Evolutionary conservation across 2,888 invertebrate genomes (phyloP), one percentile per base, ranked within the genome.

Genomic region (Chrysodeixis includens): DNA sequence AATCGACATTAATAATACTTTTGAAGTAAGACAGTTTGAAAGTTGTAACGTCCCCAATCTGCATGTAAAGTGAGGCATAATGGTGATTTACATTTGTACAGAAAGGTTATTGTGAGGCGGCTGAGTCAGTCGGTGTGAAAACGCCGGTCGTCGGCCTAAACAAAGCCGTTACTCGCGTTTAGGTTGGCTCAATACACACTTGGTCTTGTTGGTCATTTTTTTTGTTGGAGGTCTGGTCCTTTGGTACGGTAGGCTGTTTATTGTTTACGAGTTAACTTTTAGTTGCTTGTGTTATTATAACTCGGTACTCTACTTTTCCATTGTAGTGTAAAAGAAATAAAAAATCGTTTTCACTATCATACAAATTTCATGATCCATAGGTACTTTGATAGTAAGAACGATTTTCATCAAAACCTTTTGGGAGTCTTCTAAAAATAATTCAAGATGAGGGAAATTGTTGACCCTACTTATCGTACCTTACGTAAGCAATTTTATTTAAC

Each of bases 61-160:
- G 90, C 92, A 93, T 92, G 91, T 92, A 85, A 92, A 93, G 88
- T 89, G 81, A 76, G 80, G 73, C 88, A 91, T 92, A 92, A 91
- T 88, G 86, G 87, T 83, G 86, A 93, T 94, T 94, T 92, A 92
- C 94, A 94, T 94, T 84, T 90, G 89, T 88, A 93, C 90, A 90
- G 89, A 89, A 86, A 83, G 78, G 66, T 82, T 87, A 90, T 94
- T 93, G 93, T 93, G 75, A 77, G 66, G 53, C 62, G 75, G 61
- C 85, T 92, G 92, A 91, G 79, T 92, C 92, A 90, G 81, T 82
- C 85, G 80, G 87, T 88, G 90, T 90, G 92, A 87, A 89, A 87
- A 89, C 87, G 78, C 71, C 93, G 92, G 89, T 88, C 93, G 92
- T 84, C 90, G 92, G 87, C 90, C 92, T 83, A 88, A 88, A 88